phyloP scores from a whole-genome alignment of 2,888 invertebrate species.

The Caenorhabditis becei region DNA sequence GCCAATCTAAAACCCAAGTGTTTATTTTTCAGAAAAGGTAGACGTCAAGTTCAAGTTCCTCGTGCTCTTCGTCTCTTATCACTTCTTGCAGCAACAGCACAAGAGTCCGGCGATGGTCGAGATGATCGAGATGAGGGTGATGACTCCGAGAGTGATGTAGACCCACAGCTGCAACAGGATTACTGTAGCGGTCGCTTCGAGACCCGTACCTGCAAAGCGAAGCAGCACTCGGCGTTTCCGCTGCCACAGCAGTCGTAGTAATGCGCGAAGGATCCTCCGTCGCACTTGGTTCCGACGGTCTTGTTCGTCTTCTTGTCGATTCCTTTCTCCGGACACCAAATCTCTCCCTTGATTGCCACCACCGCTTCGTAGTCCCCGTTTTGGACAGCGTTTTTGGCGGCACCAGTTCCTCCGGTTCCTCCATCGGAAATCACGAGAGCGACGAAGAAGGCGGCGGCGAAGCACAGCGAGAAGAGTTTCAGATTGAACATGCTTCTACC shows the following conservation, averaged over 20 bases:
- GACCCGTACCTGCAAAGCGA: constrained; percentile 66
- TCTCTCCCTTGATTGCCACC: background rate
- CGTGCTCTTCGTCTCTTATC: no score
- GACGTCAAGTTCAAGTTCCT: no score
- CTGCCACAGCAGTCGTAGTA: constrained; percentile 75
- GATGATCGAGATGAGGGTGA: background rate
- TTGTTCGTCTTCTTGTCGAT: background rate
- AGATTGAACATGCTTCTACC: no score
- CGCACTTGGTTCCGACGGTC: constrained; percentile 65
- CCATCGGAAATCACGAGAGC: no score
- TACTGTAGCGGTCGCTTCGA: no score
- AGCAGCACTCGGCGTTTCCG: constrained; percentile 69
- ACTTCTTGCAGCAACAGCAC: constrained; percentile 37
- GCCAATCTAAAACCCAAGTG: no score
- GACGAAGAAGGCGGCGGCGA: no score
- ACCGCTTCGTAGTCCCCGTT: no score
- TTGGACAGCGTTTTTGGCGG: no score
- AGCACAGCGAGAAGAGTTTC: no score
- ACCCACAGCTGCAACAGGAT: constrained; percentile 16
- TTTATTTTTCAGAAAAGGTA: no score
- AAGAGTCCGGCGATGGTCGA: constrained; percentile 9
- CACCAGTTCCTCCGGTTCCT: no score
- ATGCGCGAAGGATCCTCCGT: constrained; percentile 66
- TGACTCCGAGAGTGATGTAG: constrained; percentile 5
- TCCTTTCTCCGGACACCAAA: background rate